These are phyloP conservation scores for Chrysolophus pictus DNA, from an alignment of 2,797 vertebrate species.

Conservation along the genomic window DNA sequence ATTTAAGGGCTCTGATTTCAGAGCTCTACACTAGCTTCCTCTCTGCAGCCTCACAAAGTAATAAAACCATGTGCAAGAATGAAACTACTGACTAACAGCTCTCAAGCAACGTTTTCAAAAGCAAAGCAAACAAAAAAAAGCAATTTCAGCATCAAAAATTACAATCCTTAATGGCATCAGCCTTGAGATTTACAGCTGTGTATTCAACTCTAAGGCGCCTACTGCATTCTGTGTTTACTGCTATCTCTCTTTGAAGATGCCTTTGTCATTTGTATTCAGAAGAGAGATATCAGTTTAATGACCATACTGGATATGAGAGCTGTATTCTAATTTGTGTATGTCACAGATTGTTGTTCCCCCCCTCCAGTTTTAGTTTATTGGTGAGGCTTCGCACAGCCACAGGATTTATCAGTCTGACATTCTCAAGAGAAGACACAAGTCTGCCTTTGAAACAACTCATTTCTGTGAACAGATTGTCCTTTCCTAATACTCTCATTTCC, in stretches of 20 bases:
- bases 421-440: conserved; percentile 39
- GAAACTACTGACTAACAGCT: not conserved
- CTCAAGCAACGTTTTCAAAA: not conserved
- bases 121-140: no score
- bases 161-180: not conserved
- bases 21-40: not conserved
- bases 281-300: not conserved
- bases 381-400: conserved; percentile 18
- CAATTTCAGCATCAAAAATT: not conserved
- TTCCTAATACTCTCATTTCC: conserved; percentile 69
- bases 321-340: not conserved
- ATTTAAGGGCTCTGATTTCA: not conserved
- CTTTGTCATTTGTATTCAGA: not conserved
- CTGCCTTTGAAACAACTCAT: conserved; percentile 37
- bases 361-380: not conserved
- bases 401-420: conserved; percentile 27
- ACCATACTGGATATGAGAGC: not conserved
- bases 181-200: not conserved
- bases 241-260: not conserved
- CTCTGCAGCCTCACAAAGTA: not conserved
- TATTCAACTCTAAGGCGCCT: not conserved
- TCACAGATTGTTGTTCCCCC: not conserved
- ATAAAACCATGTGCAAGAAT: not conserved
- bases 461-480: conserved; percentile 71
- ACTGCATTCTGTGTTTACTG: not conserved